Evolutionary conservation across 1,140 invertebrate species (phyloP).

Genomic region (Trachymyrmex cornetzi): DNA sequence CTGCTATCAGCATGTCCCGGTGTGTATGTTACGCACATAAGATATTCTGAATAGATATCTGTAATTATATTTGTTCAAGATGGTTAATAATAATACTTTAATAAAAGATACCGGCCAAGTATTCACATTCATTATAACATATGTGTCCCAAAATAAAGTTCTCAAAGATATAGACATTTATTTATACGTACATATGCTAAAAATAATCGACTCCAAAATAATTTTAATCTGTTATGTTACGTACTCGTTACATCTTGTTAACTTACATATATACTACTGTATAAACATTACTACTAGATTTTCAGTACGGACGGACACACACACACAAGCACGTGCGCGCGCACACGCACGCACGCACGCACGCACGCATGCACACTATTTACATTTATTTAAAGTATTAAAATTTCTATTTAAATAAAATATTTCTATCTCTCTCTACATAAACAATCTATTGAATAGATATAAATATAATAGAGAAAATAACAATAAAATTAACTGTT

Average conservation of each 20-base stretch:
- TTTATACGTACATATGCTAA: neutral
- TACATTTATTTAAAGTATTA: too few relatives aligned
- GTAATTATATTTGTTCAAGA: conserved; percentile 23
- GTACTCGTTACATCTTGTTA: neutral
- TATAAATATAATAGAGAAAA: too few relatives aligned
- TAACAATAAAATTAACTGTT: too few relatives aligned
- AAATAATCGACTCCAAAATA: neutral
- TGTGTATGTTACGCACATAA: neutral
- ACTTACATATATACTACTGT: too few relatives aligned
- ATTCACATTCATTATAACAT: neutral
- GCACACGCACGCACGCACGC: too few relatives aligned
- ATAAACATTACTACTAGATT: too few relatives aligned
- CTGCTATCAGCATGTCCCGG: neutral
- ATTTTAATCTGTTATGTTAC: neutral
- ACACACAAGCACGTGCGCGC: too few relatives aligned
- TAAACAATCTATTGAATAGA: too few relatives aligned
- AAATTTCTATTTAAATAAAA: too few relatives aligned
- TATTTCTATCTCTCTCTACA: too few relatives aligned
- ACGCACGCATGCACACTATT: too few relatives aligned
- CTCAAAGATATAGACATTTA: neutral
- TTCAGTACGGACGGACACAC: too few relatives aligned
- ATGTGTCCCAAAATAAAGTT: neutral
- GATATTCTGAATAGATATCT: neutral
- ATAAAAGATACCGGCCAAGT: neutral
- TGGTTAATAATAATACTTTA: neutral